phyloP scores from a whole-genome alignment of 2,797 vertebrate species.

The Enteromius unitaeniatus region DNA sequence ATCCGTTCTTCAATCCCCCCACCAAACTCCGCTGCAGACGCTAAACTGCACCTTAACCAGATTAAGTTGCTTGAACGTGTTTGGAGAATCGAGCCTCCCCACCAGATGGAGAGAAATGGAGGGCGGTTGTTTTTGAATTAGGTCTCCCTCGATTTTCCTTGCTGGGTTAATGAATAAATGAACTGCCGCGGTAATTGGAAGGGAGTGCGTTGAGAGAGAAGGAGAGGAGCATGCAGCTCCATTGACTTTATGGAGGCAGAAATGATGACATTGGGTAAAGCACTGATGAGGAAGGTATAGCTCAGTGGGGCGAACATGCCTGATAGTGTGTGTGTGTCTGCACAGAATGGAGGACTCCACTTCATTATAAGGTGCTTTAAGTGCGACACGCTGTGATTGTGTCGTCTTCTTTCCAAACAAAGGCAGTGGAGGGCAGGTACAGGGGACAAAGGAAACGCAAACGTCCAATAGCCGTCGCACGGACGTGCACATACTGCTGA shows the following conservation, averaged over 20 bases:
- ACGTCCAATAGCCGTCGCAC: conserved; percentile 59
- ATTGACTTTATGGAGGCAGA: conserved; percentile 67
- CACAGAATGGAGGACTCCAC: conserved; percentile 39
- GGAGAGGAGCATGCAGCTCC: conserved; percentile 57
- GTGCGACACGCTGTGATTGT: conserved; percentile 37
- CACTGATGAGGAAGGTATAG: conserved; percentile 63
- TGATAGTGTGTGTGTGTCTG: conserved; percentile 32
- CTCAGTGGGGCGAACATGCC: conserved; percentile 52
- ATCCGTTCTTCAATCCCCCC: conserved; percentile 24
- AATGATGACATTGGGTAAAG: conserved; percentile 68
- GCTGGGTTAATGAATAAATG: conserved; percentile 64
- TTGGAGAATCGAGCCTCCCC: conserved; percentile 53
- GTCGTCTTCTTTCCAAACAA: conserved; percentile 53
- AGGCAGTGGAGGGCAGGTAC: conserved; percentile 56
- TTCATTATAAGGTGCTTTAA: conserved; percentile 60
- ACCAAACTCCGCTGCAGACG: conserved; percentile 21
- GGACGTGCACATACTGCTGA: conserved; percentile 59
- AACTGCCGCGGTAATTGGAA: conserved; percentile 65
- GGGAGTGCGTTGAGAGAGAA: conserved; percentile 55
- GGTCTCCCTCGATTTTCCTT: conserved; percentile 58
- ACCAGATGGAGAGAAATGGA: conserved; percentile 58
- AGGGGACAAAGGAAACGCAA: conserved; percentile 56
- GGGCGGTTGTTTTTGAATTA: conserved; percentile 60
- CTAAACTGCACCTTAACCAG: conserved; percentile 58
- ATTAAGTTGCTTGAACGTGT: conserved; percentile 55